Conservation (phyloP, 2,888 invertebrate genomes). For the Lasioglossum oenotherae region DNA sequence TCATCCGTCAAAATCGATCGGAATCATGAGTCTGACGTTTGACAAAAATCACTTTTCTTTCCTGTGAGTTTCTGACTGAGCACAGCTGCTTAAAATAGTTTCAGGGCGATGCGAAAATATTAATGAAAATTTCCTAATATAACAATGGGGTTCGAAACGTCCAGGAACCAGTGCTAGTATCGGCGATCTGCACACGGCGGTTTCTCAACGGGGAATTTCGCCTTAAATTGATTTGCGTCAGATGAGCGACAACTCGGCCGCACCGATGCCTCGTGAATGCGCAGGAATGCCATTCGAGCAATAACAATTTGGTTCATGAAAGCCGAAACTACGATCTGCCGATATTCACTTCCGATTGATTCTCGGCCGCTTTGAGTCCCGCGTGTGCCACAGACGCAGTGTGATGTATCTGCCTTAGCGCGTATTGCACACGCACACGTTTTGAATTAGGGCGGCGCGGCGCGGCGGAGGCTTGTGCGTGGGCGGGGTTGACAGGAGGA, state of each 20-base stretch:
- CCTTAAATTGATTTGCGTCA: conserved; percentile 25
- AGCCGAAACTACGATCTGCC: conserved; percentile 24
- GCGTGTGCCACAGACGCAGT: neutral
- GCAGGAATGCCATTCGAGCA: conserved; percentile 29
- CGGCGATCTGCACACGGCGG: neutral
- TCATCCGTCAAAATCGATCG: no score
- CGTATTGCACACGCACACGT: conserved; percentile 21
- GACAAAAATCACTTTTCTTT: neutral
- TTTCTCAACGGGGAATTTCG: neutral
- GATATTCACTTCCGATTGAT: conserved; percentile 42
- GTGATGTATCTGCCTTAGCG: neutral
- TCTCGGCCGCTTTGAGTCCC: conserved; percentile 3
- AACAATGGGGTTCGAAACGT: neutral
- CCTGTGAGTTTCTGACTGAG: neutral
- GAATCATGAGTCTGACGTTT: no score
- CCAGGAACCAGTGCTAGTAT: neutral
- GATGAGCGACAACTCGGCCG: neutral
- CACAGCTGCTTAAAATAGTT: neutral
- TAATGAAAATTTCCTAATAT: neutral
- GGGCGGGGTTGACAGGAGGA: neutral
- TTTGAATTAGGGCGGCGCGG: neutral
- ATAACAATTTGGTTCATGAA: conserved; percentile 55
- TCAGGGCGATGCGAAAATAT: neutral
- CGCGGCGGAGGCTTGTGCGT: neutral
- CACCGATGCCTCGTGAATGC: conserved; percentile 13